These are phyloP conservation scores for Nemapogon koenigi DNA, from an alignment of 2,888 invertebrate species.

Conservation along the genomic window DNA sequence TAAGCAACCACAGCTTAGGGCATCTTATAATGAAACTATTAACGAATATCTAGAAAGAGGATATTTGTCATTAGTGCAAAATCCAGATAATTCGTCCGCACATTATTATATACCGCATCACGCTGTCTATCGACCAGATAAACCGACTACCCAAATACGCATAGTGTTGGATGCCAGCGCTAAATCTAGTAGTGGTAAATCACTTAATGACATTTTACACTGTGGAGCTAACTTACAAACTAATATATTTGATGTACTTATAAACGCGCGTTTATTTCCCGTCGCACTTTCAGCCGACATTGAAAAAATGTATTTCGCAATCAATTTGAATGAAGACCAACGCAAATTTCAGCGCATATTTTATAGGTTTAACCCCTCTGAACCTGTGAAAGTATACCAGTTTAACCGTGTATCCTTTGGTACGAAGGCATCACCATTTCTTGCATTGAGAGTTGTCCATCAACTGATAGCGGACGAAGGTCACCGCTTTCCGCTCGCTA, in stretches of 20 bases:
- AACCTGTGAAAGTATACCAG: not conserved
- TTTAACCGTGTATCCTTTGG: constrained; percentile 3
- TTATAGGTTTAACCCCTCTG: not conserved
- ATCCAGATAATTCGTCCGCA: too few species aligned
- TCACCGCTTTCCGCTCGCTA: constrained; percentile 10
- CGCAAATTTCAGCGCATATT: constrained; percentile 1
- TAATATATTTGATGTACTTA: constrained; percentile 14
- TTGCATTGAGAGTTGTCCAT: constrained; percentile 12
- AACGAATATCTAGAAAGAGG: too few species aligned
- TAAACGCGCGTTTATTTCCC: constrained; percentile 14
- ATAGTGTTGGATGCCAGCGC: too few species aligned
- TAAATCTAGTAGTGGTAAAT: constrained; percentile 12
- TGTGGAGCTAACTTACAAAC: constrained; percentile 16
- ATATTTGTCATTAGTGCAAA: too few species aligned
- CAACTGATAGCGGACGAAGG: constrained; percentile 13
- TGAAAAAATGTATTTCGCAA: constrained; percentile 15
- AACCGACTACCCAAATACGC: too few species aligned
- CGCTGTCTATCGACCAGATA: too few species aligned
- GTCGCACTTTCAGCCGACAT: constrained; percentile 15
- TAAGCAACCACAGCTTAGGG: too few species aligned
- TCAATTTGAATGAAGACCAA: constrained; percentile 1
- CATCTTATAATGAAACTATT: too few species aligned
- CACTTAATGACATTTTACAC: constrained; percentile 15
- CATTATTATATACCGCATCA: too few species aligned
- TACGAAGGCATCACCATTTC: not conserved